phyloP scores from a whole-genome alignment of 2,888 invertebrate species.

The Conus canariensis region DNA sequence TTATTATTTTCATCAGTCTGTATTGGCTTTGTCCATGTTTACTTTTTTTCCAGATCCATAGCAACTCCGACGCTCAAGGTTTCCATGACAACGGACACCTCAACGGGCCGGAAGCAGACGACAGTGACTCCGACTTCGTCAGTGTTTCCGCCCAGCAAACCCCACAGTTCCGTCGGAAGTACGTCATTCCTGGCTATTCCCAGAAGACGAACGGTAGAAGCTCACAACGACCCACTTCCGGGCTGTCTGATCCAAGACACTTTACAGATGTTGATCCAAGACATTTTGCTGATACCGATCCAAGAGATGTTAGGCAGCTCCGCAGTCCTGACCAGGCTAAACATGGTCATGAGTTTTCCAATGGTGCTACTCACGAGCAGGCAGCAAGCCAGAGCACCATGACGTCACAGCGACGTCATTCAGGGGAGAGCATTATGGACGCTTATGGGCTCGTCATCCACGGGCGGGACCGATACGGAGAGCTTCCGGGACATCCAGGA shows the following conservation, averaged over 20 bases:
- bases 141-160: constrained; percentile 37
- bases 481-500: not conserved
- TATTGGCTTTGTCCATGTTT: not conserved
- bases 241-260: not conserved
- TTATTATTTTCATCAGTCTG: not conserved
- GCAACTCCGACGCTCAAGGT: not conserved
- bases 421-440: constrained; percentile 24
- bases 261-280: too few species aligned
- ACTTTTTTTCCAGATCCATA: not conserved
- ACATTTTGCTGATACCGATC: not conserved
- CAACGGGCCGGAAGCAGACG: not conserved
- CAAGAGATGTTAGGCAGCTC: not conserved
- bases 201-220: not conserved
- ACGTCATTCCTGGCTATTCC: not conserved
- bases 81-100: not conserved
- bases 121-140: constrained; percentile 37
- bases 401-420: not conserved
- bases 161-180: constrained; percentile 35
- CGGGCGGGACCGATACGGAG: not conserved
- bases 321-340: not conserved
- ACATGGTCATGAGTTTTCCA: not conserved
- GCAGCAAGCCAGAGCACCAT: not conserved
- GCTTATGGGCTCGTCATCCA: constrained; percentile 41
- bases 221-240: not conserved
- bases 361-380: not conserved